phyloP scores from a whole-genome alignment of 2,888 invertebrate genomes.

The Dynastes maya region DNA sequence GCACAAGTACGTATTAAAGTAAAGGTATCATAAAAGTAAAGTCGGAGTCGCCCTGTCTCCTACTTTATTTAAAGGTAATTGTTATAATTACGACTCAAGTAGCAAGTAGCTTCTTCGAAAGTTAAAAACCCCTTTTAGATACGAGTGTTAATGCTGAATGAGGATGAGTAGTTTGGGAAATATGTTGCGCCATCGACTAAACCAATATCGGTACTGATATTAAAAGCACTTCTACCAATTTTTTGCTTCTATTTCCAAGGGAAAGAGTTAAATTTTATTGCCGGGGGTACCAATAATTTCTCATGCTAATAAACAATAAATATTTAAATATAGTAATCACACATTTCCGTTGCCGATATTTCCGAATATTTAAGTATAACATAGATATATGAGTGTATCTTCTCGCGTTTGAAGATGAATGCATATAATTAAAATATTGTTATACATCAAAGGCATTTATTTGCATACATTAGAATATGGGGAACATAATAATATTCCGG shows the following conservation, averaged over 20 bases:
- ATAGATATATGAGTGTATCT: neutral
- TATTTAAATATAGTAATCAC: slow-evolving; percentile 6
- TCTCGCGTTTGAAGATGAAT: neutral
- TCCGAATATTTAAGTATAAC: neutral
- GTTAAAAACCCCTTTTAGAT: neutral
- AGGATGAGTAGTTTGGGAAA: neutral
- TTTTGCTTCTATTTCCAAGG: neutral
- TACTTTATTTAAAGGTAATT: neutral
- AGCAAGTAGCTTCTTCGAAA: slow-evolving; percentile 13
- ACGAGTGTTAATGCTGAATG: slow-evolving; percentile 2
- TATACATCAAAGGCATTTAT: neutral
- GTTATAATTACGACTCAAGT: slow-evolving; percentile 14
- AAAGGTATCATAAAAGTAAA: neutral
- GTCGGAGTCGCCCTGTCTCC: neutral
- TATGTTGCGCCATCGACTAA: neutral
- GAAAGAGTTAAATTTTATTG: slow-evolving; percentile 13
- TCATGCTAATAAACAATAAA: slow-evolving; percentile 24
- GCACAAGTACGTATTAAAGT: neutral
- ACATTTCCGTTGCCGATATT: slow-evolving; percentile 15
- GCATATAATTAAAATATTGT: slow-evolving; percentile 2
- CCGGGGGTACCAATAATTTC: neutral
- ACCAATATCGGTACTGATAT: neutral
- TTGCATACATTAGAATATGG: slow-evolving; percentile 1
- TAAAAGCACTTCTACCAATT: neutral
- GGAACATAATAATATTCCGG: neutral